These are phyloP conservation scores for Drosophila punjabiensis DNA, from an alignment of 1,140 invertebrate species.

Conservation along the genomic window DNA sequence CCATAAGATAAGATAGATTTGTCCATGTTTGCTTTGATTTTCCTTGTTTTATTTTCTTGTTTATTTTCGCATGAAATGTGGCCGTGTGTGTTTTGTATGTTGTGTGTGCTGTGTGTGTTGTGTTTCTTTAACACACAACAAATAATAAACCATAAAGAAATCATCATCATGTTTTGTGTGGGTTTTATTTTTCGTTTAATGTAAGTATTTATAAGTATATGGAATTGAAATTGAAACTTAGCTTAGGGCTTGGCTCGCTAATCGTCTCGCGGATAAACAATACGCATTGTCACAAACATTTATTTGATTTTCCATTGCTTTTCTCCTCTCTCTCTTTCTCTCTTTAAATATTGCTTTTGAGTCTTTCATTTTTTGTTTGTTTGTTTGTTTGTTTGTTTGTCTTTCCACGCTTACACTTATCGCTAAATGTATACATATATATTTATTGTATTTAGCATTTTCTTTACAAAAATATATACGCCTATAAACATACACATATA, in stretches of 20 bases:
- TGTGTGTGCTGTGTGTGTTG: slow-evolving; percentile 34
- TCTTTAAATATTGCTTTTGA: slow-evolving; percentile 80
- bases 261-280: slow-evolving; percentile 23
- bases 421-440: slow-evolving; percentile 34
- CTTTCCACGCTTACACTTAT: slow-evolving; percentile 47
- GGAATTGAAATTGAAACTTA: slow-evolving; percentile 56
- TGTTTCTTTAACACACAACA: slow-evolving; percentile 52
- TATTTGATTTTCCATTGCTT: slow-evolving; percentile 45
- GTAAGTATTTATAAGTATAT: slow-evolving; percentile 54
- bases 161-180: slow-evolving; percentile 51
- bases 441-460: slow-evolving; percentile 32
- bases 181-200: slow-evolving; percentile 44
- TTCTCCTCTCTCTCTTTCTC: slow-evolving; percentile 10
- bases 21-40: slow-evolving; percentile 40
- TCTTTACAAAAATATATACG: slow-evolving; percentile 52
- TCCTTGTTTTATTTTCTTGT: slow-evolving; percentile 36
- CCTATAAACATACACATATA: slow-evolving; percentile 16
- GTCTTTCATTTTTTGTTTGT: slow-evolving; percentile 74
- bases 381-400: slow-evolving; percentile 30
- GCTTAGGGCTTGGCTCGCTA: slow-evolving; percentile 43
- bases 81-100: slow-evolving; percentile 44
- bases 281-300: slow-evolving; percentile 51
- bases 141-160: slow-evolving; percentile 43
- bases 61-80: slow-evolving; percentile 60
- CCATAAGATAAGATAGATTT: slow-evolving; percentile 36